Evolutionary conservation across 2,888 invertebrate species (phyloP), one percentile per base, ranked within the genome.

Genomic region (Cryptops parisi): DNA sequence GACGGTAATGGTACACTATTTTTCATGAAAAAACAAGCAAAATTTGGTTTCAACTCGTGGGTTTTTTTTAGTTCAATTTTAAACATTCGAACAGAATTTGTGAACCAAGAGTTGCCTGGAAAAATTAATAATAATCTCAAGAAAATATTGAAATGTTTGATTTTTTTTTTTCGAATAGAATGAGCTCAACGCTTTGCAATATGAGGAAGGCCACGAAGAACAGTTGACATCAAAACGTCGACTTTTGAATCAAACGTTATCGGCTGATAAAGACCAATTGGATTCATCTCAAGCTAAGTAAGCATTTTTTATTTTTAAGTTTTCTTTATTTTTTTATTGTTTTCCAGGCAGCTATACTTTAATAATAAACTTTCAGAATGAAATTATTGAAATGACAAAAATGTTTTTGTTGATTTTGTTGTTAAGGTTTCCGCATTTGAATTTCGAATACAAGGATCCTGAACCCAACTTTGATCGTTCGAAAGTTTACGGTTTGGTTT

Each of bases 371-470:
- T n/a, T n/a, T n/a, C n/a, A n/a, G n/a, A n/a, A n/a, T n/a, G n/a
- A n/a, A n/a, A n/a, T n/a, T n/a, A n/a, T n/a, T n/a, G n/a, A n/a
- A n/a, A n/a, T n/a, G n/a, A n/a, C n/a, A 46, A 21, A 19, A 46
- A 12, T 19, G n/a, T 5, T 46, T 46, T 46, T 22, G 15, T 46
- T 19, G 6, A 22, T 33, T 53, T 33, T 39, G 59, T 23, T 61
- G 60, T n/a, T 12, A n/a, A 60, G 61, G 25, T 57, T 54, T 57
- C 63, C 64, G 4, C 65, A 69, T 55, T 62, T 73, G n/a, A 64
- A 76, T 62, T 84, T 93, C 67, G 73, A 77, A 6, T 94, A 90
- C 70, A 68, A 72, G 24, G 82, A 86, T 68, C 93, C 93, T 1
- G 78, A 80, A 58, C 76, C 76, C 0, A 77, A 79, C 68, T 90